Conservation (phyloP, 2,113 vertebrate genomes). For the Dromaius novaehollandiae region DNA sequence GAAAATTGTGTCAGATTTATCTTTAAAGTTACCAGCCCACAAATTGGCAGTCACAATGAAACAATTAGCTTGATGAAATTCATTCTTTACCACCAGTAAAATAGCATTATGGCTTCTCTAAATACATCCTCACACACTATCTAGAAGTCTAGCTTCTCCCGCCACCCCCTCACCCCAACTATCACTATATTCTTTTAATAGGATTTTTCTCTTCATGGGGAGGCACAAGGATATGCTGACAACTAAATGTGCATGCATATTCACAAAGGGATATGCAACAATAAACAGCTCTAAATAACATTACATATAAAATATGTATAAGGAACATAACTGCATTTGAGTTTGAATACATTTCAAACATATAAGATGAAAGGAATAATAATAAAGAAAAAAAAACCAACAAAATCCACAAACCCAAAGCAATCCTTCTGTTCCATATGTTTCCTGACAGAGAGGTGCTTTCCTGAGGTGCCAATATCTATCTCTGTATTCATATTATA, state of each 20-base stretch:
- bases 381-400: background rate
- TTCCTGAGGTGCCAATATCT: background rate
- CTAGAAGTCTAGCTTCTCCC: background rate
- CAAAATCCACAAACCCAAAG: background rate
- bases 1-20: background rate
- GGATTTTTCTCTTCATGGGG: background rate
- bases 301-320: background rate
- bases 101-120: accelerated
- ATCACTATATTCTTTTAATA: background rate
- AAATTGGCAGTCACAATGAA: background rate
- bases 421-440: background rate
- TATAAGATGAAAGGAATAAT: background rate
- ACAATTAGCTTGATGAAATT: background rate
- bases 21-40: background rate
- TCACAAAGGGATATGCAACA: background rate
- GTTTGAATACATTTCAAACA: background rate
- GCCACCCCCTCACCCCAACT: accelerated
- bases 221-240: background rate
- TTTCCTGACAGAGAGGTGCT: background rate
- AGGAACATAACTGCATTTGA: background rate
- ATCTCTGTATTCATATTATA: background rate
- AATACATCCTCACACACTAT: background rate
- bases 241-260: background rate
- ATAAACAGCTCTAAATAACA: background rate
- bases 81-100: background rate